Evolutionary conservation across 1,140 invertebrate species (phyloP).

Genomic region (Stegodyphus mimosarum): DNA sequence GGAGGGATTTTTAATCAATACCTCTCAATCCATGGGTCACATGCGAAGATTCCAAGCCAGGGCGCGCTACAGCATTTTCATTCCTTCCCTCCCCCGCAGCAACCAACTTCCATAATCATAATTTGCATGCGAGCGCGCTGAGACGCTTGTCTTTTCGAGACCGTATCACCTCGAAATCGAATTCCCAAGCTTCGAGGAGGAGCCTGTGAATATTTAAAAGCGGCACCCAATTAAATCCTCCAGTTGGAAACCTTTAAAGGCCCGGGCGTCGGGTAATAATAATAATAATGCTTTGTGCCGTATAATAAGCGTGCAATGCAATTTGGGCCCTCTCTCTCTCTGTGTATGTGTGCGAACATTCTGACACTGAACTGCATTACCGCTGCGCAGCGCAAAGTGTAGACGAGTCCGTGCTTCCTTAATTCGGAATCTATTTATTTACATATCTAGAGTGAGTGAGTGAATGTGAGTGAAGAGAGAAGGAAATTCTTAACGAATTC

Average conservation of each 20-base stretch:
- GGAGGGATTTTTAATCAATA: conserved; percentile 36
- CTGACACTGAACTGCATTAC: conserved; percentile 48
- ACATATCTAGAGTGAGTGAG: conserved; percentile 38
- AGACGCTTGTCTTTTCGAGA: conserved; percentile 12
- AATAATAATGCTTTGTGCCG: conserved; percentile 57
- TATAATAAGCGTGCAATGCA: conserved; percentile 55
- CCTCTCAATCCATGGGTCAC: background rate
- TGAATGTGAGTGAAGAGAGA: background rate
- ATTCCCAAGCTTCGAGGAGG: conserved; percentile 10
- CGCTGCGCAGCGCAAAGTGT: background rate
- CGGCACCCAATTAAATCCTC: conserved; percentile 40
- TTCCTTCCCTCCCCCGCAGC: background rate
- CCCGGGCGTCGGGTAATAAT: conserved; percentile 7
- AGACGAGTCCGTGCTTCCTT: background rate
- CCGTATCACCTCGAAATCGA: conserved; percentile 25
- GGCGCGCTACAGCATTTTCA: background rate
- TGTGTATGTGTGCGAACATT: no score
- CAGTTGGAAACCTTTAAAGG: conserved; percentile 5
- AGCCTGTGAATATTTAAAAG: conserved; percentile 48
- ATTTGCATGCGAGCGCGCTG: background rate
- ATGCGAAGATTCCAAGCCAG: background rate
- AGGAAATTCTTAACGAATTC: conserved; percentile 50
- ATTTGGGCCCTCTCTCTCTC: conserved; percentile 18
- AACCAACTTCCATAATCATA: background rate
- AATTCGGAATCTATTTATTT: conserved; percentile 60